Percentiles rank a stretch among this genome's conserved stretches.
Evolutionary conservation across 2,797 vertebrate genomes (phyloP).

Genomic region (Smutsia temminckii): DNA sequence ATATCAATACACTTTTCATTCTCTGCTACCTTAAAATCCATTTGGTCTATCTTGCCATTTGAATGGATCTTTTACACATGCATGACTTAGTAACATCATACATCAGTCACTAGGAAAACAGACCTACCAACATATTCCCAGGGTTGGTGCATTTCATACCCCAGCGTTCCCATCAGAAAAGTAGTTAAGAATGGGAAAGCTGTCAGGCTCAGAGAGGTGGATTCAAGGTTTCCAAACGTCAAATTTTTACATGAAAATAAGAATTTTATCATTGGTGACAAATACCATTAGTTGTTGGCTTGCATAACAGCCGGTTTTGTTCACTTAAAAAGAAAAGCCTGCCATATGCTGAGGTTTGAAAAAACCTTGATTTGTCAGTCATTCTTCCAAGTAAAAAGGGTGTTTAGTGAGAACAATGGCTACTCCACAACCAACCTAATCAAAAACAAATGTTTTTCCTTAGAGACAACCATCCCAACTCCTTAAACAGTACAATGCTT

Average conservation of each 20-base stretch:
- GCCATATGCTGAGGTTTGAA: not conserved
- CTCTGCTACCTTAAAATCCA: not conserved
- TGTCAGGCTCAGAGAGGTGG: not conserved
- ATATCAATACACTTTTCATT: not conserved
- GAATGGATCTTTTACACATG: not conserved
- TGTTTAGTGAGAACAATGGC: not conserved
- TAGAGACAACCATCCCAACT: not conserved
- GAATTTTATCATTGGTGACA: not conserved
- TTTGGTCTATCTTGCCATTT: not conserved
- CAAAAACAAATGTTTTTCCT: not conserved
- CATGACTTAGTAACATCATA: not conserved
- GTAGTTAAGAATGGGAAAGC: not conserved
- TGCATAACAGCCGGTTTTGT: not conserved
- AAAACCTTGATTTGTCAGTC: not conserved
- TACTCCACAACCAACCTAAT: not conserved
- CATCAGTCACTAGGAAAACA: not conserved
- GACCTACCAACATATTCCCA: not conserved
- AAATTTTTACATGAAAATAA: not conserved
- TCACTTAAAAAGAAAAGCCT: not conserved
- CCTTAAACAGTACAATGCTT: not conserved
- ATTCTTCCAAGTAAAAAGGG: not conserved
- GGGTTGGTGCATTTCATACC: not conserved
- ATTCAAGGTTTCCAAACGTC: conserved; percentile 25
- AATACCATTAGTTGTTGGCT: not conserved
- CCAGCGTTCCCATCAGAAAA: not conserved